phyloP scores from a whole-genome alignment of 2,113 vertebrate genomes.

The Tachysurus vachellii region DNA sequence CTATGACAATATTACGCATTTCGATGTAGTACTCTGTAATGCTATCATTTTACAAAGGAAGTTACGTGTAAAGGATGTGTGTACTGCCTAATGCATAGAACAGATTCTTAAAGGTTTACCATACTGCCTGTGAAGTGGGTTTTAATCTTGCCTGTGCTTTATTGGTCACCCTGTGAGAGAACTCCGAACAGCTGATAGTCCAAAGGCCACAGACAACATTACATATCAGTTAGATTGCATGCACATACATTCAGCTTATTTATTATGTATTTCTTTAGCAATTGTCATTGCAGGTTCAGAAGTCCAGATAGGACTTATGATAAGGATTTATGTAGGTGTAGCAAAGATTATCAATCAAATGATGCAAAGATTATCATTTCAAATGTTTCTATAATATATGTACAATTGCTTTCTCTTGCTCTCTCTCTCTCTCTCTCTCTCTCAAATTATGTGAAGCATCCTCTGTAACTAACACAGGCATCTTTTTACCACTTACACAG shows the following conservation, averaged over 20 bases:
- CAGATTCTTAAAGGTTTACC: not conserved
- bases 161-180: not conserved
- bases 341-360: not conserved
- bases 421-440: too few relatives aligned
- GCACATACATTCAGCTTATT: slow-evolving; percentile 19
- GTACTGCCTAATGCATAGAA: not conserved
- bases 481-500: not conserved
- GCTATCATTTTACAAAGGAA: not conserved
- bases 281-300: slow-evolving; percentile 3
- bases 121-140: not conserved
- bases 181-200: slow-evolving; percentile 53
- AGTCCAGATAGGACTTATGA: slow-evolving; percentile 25
- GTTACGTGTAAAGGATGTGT: not conserved
- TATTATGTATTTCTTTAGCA: slow-evolving; percentile 4
- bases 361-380: not conserved
- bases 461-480: not conserved
- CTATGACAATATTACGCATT: not conserved
- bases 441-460: not conserved
- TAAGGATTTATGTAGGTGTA: not conserved
- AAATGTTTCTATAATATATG: not conserved
- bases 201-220: slow-evolving; percentile 50
- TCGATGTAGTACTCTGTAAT: not conserved
- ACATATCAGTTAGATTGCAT: slow-evolving; percentile 34
- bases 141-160: not conserved
- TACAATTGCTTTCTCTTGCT: not conserved